Evolutionary conservation across 2,113 vertebrate species (phyloP), one percentile per base, ranked within the genome.

Genomic region (Arizona elegans): DNA sequence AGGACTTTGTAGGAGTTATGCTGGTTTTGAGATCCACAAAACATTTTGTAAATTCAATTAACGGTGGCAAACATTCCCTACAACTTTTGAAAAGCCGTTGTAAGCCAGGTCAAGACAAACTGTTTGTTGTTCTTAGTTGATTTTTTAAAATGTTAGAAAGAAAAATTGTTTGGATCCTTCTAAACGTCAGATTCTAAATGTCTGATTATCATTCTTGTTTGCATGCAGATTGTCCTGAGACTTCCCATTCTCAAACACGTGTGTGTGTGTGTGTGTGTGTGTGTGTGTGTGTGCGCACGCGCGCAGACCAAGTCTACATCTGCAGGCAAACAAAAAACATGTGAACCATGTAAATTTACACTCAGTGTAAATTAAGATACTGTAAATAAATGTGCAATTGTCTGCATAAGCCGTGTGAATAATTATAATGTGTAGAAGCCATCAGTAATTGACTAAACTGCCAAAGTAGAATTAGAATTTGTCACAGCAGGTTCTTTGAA

Each of bases 81-180:
- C 43, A 33, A 26, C 9, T 26, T 92, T 65, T 70, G 17, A 92
- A 29, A n/a, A 88, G 29, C 24, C 1, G 0, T 29, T 52, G 58
- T 70, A 33, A 70, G 29, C 12, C 11, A n/a, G 65, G 65, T n/a
- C 8, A 62, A 26, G 59, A 55, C 17, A 29, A 65, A 13, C 43
- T 5, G 3, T 12, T 1, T 38, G 23, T 47, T 1, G 58, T 93
- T 95, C 91, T 53, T 24, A 0, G 5, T 3, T 21, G 19, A n/a
- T 81, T 87, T 0, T 0, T 17, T 7, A 88, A 86, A 33, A 54
- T 59, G 19, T 65, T 24, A 93, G 58, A 90, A 2, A 87, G 85
- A 53, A 21, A 52, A 56, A 8, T 50, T 87, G 15, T 2, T 89
- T 0, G 0, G 50, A 12, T 0, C 26, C 59, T 94, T 88, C 17